Base-by-base conservation (phyloP, 2,113 vertebrate genomes). In the Danionella cerebrum region DNA sequence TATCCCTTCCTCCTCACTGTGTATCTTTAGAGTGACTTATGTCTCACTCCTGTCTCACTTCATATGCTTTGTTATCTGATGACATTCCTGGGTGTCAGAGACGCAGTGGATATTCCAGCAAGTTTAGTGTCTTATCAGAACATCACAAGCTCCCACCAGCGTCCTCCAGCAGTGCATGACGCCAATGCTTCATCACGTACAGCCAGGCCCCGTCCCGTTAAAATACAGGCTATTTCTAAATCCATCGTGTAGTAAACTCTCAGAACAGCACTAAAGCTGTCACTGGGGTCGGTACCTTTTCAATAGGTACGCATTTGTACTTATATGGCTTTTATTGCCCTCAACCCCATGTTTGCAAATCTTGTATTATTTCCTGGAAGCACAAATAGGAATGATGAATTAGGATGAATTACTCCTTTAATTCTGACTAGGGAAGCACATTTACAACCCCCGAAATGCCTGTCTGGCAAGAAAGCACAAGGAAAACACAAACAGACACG, bases 61-160 rank as follows among this genome's bases (percentile, higher is more conserved):
- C 42, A 72, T 60, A 52, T 45, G 53, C 54, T 33, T 29, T 29
- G 67, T 76, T 73, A 76, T 76, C 74, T 67, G 74, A 76, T 76
- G 62, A 57, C 74, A 76, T 73, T 76, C 70, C 66, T 65, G 29
- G 39, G 62, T 58, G 74, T 76, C 74, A 69, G 59, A 76, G 69
- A 65, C 73, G 63, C 58, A 69, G 16, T 70, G 66, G 39, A 70
- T 68, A 70, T 55, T 76, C 39, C 19, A 66, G 73, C 27, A 31
- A 76, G 42, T 36, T 44, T 31, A 48, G 19, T 52, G 67, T 45
- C 63, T 72, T 72, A 76, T 76, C 74, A 52, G 62, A 70, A 55
- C 70, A 76, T 76, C 74, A 54, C 48, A 27, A 65, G 47, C 70
- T 76, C 62, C 63, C 66, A 73, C 60, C 21, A 55, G 41, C 35